phyloP scores from a whole-genome alignment of 2,797 vertebrate genomes.

The Sarcophilus harrisii region DNA sequence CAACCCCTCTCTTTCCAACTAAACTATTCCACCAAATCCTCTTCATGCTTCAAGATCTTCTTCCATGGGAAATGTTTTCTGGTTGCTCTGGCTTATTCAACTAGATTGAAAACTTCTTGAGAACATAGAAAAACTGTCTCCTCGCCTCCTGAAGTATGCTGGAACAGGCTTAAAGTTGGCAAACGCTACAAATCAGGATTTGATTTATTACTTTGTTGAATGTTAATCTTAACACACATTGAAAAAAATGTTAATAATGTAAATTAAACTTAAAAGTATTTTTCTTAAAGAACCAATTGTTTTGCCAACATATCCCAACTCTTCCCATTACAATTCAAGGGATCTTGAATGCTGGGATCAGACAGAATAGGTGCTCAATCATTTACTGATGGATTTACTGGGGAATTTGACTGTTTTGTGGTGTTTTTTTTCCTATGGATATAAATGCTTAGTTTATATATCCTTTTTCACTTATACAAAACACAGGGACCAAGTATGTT shows the following conservation, averaged over 20 bases:
- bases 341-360: background rate
- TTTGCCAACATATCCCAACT: background rate
- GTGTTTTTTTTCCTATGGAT: background rate
- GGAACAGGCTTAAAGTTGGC: background rate
- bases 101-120: background rate
- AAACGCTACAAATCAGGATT: background rate
- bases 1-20: background rate
- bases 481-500: background rate
- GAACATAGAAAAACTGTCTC: background rate
- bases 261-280: background rate
- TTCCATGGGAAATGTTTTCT: background rate
- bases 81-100: background rate
- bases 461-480: background rate
- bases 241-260: background rate
- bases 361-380: background rate
- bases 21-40: background rate
- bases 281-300: background rate
- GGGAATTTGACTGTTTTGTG: background rate
- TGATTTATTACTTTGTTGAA: background rate
- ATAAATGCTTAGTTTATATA: background rate
- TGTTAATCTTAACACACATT: background rate
- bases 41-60: background rate
- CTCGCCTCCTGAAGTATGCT: background rate
- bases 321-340: background rate
- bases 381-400: background rate